These are phyloP conservation scores for Trichomalopsis sarcophagae DNA, from an alignment of 1,140 invertebrate genomes.

Conservation along the genomic window DNA sequence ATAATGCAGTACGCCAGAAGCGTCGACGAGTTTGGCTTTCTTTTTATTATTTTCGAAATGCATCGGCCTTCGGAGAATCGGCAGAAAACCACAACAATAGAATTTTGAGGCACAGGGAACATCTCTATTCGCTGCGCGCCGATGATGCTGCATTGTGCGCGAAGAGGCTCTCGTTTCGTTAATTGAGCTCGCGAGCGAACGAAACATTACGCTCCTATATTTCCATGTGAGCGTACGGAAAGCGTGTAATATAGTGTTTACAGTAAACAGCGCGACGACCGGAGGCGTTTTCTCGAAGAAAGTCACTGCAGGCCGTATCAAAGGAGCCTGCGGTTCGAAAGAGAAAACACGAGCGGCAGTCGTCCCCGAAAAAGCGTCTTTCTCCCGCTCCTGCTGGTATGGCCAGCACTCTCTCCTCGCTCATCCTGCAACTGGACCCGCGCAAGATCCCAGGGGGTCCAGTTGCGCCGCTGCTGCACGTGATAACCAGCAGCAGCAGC, in stretches of 20 bases:
- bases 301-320: too few species aligned
- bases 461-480: not conserved
- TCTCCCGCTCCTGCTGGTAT: not conserved
- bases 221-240: not conserved
- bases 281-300: too few species aligned
- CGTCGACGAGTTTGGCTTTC: not conserved
- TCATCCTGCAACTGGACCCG: not conserved
- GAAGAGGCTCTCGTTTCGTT: not conserved
- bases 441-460: not conserved
- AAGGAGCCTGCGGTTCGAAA: too few species aligned
- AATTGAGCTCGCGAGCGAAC: not conserved
- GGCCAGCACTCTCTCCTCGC: not conserved
- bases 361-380: not conserved
- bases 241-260: not conserved
- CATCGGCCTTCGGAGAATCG: constrained; percentile 9
- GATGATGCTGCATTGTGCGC: not conserved
- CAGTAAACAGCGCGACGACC: too few species aligned
- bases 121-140: constrained; percentile 25
- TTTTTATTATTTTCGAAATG: constrained; percentile 5
- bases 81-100: constrained; percentile 31
- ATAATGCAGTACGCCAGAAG: not conserved
- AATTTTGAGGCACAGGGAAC: constrained; percentile 11
- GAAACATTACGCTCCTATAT: not conserved
- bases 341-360: not conserved
- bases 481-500: not conserved